Conservation (phyloP, 2,113 vertebrate species). For the Neolamprologus falcicula region DNA sequence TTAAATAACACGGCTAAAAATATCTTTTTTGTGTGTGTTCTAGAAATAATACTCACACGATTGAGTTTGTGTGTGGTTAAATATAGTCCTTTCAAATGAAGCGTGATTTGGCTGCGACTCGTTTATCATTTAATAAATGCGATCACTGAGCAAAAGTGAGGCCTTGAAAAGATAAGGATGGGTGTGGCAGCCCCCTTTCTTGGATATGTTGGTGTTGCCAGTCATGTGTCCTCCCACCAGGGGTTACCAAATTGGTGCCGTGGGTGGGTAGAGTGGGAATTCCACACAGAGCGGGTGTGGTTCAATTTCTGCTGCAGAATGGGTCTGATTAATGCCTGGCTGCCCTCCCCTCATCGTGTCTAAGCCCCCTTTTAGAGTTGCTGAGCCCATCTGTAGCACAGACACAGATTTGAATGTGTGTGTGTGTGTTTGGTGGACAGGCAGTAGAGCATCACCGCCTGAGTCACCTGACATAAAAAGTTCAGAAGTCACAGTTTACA, state of each 20-base stretch:
- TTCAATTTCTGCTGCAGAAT: constrained; percentile 5
- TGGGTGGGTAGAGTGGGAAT: constrained; percentile 34
- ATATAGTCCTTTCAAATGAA: not conserved
- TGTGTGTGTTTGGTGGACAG: not conserved
- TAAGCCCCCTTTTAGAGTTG: not conserved
- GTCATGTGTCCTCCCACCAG: not conserved
- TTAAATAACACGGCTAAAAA: not conserved
- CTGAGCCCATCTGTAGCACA: constrained; percentile 22
- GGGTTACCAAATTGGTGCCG: constrained; percentile 32
- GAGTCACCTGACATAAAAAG: not conserved
- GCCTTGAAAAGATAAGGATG: not conserved
- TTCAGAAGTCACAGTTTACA: not conserved
- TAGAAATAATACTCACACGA: not conserved
- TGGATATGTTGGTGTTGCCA: not conserved
- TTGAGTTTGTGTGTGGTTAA: not conserved
- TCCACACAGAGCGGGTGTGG: constrained; percentile 38
- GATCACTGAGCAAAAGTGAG: not conserved
- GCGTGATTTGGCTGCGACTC: not conserved
- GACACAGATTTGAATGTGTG: not conserved
- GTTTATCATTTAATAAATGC: not conserved
- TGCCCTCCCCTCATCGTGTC: not conserved
- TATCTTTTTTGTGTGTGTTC: not conserved
- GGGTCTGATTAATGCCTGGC: not conserved
- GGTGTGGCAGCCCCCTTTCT: constrained; percentile 2
- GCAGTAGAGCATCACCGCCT: not conserved